Evolutionary conservation across 2,797 vertebrate genomes (phyloP).

Genomic region (Thamnophis elegans): DNA sequence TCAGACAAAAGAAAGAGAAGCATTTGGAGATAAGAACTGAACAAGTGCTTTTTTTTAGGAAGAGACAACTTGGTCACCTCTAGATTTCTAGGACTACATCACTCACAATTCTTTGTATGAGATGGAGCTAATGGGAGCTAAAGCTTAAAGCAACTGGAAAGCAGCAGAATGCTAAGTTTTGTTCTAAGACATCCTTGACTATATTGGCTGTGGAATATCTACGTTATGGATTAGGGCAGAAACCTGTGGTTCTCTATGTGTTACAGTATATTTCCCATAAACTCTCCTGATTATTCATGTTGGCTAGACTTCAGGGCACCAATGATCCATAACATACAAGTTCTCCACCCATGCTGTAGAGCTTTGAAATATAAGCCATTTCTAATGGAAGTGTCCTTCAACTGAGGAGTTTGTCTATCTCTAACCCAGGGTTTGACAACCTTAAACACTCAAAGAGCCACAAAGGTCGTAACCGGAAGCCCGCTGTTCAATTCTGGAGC

Average conservation of each 20-base stretch:
- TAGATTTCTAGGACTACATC: not conserved
- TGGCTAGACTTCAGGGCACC: not conserved
- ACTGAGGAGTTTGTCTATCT: not conserved
- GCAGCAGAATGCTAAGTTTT: not conserved
- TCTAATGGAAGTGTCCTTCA: not conserved
- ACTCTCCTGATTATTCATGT: not conserved
- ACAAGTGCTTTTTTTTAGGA: not conserved
- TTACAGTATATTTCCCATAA: not conserved
- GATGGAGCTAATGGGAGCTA: not conserved
- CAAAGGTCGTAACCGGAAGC: no score
- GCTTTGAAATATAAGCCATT: not conserved
- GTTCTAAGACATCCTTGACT: not conserved
- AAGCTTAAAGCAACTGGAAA: not conserved
- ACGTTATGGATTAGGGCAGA: not conserved
- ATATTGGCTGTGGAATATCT: not conserved
- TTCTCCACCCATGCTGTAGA: not conserved
- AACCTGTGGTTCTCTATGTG: not conserved
- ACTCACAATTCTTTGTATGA: not conserved
- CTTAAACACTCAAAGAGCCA: no score
- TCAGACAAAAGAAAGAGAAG: not conserved
- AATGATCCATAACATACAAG: not conserved
- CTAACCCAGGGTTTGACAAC: not conserved
- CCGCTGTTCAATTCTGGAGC: no score
- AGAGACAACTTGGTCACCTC: not conserved
- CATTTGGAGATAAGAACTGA: not conserved